phyloP scores from a whole-genome alignment of 1,140 invertebrate species.

The Tetranychus cinnabarinus region DNA sequence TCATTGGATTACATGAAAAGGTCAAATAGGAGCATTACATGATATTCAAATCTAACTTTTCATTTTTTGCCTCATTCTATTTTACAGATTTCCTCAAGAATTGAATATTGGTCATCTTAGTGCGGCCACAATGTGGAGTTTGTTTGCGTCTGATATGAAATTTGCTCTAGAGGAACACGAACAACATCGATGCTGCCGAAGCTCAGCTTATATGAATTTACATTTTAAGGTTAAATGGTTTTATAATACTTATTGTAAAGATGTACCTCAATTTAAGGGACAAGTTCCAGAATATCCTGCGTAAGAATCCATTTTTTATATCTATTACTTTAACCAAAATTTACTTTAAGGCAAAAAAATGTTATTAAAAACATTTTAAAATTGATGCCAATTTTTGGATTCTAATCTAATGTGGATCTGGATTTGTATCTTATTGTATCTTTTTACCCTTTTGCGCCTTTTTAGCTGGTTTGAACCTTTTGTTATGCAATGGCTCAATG shows the following conservation, averaged over 20 bases:
- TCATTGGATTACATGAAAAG: no score
- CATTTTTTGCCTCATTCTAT: no score
- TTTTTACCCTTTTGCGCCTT: background rate
- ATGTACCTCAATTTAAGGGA: conserved; percentile 83
- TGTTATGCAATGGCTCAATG: conserved; percentile 99
- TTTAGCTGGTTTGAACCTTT: conserved; percentile 92
- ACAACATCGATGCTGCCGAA: conserved; percentile 79
- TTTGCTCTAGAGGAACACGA: conserved; percentile 95
- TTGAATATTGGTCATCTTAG: conserved; percentile 54
- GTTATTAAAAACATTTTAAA: no score
- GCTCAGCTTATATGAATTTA: conserved; percentile 96
- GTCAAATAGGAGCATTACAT: no score
- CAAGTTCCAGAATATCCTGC: conserved; percentile 81
- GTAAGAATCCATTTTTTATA: conserved; percentile 22
- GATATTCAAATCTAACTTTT: no score
- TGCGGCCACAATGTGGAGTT: conserved; percentile 85
- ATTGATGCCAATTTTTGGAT: no score
- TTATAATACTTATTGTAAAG: conserved; percentile 94
- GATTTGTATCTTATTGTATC: no score
- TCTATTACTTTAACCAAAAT: background rate
- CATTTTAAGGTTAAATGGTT: conserved; percentile 99
- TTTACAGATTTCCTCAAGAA: conserved; percentile 30
- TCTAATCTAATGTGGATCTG: no score
- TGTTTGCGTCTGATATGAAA: conserved; percentile 94
- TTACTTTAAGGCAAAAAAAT: background rate